A percentile compares a stretch with the other conserved stretches of the same genome.
Conservation (phyloP, 2,113 vertebrate genomes). For the Ciconia maguari region DNA sequence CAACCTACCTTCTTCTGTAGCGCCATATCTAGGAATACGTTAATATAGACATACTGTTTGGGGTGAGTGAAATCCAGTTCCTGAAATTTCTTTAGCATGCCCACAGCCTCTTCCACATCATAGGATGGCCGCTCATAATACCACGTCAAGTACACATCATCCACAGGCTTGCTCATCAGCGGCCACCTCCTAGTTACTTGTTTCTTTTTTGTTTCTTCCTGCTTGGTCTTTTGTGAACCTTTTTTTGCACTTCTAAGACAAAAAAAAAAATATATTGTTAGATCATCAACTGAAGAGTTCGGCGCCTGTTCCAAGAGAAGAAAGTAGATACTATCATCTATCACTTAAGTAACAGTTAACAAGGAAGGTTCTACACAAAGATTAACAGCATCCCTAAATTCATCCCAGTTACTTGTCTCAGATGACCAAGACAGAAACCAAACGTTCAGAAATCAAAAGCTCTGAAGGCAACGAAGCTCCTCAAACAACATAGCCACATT, state of each 20-base stretch:
- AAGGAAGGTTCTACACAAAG: too few species aligned
- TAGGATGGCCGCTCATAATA: conserved; percentile 75
- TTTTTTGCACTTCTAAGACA: conserved; percentile 57
- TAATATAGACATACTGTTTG: conserved; percentile 79
- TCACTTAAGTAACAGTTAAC: neutral
- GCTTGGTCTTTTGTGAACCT: conserved; percentile 28
- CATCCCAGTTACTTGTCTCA: neutral
- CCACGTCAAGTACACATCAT: conserved; percentile 86
- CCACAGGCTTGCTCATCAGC: conserved; percentile 74
- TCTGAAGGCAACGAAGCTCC: neutral
- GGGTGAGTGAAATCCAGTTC: conserved; percentile 82
- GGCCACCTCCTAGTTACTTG: neutral
- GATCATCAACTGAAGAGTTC: neutral
- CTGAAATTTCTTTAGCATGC: conserved; percentile 86
- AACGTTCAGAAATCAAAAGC: neutral
- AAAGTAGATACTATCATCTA: neutral
- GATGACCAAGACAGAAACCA: neutral
- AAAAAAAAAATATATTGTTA: neutral
- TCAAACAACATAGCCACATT: neutral
- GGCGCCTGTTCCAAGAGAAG: neutral
- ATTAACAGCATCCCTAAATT: neutral
- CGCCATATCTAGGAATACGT: conserved; percentile 85
- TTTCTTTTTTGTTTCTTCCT: conserved; percentile 54
- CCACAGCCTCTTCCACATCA: conserved; percentile 68
- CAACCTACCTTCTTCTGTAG: conserved; percentile 88